Conservation (phyloP, 2,113 vertebrate genomes). For the Charina bottae region DNA sequence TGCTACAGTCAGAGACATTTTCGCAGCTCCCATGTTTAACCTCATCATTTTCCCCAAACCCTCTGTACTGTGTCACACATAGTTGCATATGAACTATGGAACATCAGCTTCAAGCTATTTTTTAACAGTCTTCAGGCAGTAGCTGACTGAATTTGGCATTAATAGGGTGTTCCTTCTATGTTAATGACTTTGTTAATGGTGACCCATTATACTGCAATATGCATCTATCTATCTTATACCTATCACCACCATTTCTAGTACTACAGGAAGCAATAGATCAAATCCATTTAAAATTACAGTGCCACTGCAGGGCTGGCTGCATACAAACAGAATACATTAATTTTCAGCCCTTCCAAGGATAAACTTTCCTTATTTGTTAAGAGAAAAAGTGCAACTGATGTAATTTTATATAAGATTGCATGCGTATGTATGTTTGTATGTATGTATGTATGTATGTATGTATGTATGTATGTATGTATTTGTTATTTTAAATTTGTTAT, state of each 20-base stretch:
- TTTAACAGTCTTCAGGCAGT: neutral
- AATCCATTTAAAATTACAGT: conserved; percentile 30
- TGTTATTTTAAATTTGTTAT: neutral
- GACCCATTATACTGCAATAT: conserved; percentile 33
- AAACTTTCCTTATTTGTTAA: neutral
- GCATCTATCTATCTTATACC: conserved; percentile 16
- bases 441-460: too few relatives aligned
- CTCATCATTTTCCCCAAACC: neutral
- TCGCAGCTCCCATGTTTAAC: neutral
- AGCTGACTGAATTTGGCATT: conserved; percentile 23
- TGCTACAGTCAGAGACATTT: neutral
- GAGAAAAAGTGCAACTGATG: accelerated
- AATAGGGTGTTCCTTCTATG: conserved; percentile 32
- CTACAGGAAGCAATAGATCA: conserved; percentile 35
- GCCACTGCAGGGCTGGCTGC: neutral
- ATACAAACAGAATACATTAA: conserved; percentile 29
- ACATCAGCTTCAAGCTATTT: neutral
- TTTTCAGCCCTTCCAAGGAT: conserved; percentile 3
- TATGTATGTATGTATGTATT: neutral
- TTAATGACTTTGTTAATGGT: conserved; percentile 38
- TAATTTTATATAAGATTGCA: neutral
- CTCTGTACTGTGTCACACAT: neutral
- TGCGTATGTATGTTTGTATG: neutral
- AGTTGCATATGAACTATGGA: neutral
- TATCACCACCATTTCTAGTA: conserved; percentile 22